A percentile compares a stretch with the other conserved stretches of the same genome.
Conservation (phyloP, 2,797 vertebrate genomes). For the Ispidina lecontei region DNA sequence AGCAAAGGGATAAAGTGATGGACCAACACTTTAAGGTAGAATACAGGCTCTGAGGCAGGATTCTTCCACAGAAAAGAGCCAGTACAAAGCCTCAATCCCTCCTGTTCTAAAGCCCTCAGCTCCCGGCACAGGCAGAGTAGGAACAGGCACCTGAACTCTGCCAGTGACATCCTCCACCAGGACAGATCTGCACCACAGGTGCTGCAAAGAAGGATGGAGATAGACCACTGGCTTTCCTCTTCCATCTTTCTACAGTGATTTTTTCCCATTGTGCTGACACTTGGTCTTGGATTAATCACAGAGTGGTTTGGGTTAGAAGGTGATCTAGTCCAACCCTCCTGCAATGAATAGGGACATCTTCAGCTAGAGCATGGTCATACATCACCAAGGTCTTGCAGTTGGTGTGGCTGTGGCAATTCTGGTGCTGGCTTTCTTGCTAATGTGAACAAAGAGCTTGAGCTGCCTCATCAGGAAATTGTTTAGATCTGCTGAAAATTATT, state of each 20-base stretch:
- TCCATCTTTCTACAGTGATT: neutral
- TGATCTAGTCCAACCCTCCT: neutral
- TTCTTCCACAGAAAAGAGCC: neutral
- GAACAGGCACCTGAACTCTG: neutral
- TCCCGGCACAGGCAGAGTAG: neutral
- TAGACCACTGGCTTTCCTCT: neutral
- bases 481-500: neutral
- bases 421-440: neutral
- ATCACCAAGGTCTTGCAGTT: neutral
- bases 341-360: neutral
- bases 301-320: neutral
- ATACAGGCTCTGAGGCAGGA: neutral
- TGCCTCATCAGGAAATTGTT: accelerated
- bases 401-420: neutral
- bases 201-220: neutral
- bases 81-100: neutral
- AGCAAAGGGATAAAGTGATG: neutral
- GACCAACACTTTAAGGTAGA: neutral
- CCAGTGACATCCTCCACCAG: neutral
- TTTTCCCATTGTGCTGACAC: neutral
- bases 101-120: neutral
- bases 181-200: neutral
- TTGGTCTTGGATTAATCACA: neutral
- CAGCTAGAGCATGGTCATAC: neutral
- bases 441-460: neutral